Evolutionary conservation across 1,140 invertebrate species (phyloP).

Genomic region (Pachypeltis micranthus): DNA sequence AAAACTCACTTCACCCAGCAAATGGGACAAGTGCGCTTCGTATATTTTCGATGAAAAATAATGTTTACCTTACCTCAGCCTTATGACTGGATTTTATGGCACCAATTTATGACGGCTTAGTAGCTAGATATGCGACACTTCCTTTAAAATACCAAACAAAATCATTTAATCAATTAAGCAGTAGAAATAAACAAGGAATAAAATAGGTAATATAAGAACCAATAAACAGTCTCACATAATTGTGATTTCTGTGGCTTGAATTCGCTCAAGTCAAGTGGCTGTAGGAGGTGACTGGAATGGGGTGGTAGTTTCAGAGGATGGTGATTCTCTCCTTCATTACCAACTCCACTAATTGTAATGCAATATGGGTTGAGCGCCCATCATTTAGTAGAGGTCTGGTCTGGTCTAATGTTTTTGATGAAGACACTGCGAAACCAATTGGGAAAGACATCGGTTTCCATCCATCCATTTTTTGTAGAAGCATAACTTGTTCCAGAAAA

Average conservation of each 20-base stretch:
- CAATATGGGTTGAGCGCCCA: neutral
- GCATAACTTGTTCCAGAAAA: neutral
- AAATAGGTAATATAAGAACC: too few relatives aligned
- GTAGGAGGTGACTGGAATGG: constrained; percentile 23
- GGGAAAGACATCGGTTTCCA: neutral
- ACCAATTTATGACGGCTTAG: too few relatives aligned
- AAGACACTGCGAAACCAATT: neutral
- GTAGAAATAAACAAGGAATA: too few relatives aligned
- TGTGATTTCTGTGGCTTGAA: constrained; percentile 14
- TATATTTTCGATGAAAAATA: too few relatives aligned
- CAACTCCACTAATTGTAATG: neutral
- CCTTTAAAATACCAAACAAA: too few relatives aligned
- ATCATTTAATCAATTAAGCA: too few relatives aligned
- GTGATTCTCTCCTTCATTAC: constrained; percentile 17
- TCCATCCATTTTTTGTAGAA: neutral
- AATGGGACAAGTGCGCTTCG: too few relatives aligned
- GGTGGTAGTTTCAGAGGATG: constrained; percentile 22
- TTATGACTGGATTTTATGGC: too few relatives aligned
- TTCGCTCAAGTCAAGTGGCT: constrained; percentile 22
- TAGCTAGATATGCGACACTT: too few relatives aligned
- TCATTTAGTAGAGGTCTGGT: neutral
- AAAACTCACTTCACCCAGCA: too few relatives aligned
- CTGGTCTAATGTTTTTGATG: neutral
- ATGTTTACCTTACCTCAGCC: too few relatives aligned
- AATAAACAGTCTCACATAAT: too few relatives aligned